Percentiles rank a stretch among this genome's conserved stretches.
phyloP scores from a whole-genome alignment of 2,888 invertebrate genomes.

The Lasioglossum morio region DNA sequence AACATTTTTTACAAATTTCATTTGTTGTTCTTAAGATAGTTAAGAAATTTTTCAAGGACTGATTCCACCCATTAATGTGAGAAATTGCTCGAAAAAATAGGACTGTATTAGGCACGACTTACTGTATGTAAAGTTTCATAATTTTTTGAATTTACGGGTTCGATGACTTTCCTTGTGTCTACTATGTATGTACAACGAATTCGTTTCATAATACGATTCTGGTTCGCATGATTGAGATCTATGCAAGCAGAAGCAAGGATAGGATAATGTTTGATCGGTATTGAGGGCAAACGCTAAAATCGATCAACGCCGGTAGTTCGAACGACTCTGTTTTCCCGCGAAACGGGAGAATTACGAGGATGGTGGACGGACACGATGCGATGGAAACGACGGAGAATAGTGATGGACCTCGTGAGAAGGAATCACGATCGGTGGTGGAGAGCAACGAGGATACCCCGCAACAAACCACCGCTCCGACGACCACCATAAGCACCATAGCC shows the following conservation, averaged over 20 bases:
- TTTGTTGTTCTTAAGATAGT: too few species aligned
- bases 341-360: constrained; percentile 62
- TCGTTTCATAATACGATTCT: background rate
- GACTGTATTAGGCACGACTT: too few species aligned
- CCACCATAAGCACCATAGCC: constrained; percentile 96
- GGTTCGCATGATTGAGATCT: background rate
- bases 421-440: constrained; percentile 54
- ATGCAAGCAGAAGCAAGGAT: background rate
- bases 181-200: too few species aligned
- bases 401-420: constrained; percentile 58
- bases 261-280: background rate
- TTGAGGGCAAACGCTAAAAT: constrained; percentile 38
- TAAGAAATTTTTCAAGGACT: too few species aligned
- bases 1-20: too few species aligned
- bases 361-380: constrained; percentile 78
- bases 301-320: constrained; percentile 50
- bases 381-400: constrained; percentile 69
- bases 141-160: too few species aligned
- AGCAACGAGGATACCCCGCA: constrained; percentile 65
- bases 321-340: constrained; percentile 49
- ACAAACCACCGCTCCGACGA: constrained; percentile 86
- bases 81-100: too few species aligned
- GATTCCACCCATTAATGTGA: too few species aligned
- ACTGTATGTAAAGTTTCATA: too few species aligned
- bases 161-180: too few species aligned